Evolutionary conservation across 2,797 vertebrate genomes (phyloP).

Genomic region (Crocidura indochinensis): DNA sequence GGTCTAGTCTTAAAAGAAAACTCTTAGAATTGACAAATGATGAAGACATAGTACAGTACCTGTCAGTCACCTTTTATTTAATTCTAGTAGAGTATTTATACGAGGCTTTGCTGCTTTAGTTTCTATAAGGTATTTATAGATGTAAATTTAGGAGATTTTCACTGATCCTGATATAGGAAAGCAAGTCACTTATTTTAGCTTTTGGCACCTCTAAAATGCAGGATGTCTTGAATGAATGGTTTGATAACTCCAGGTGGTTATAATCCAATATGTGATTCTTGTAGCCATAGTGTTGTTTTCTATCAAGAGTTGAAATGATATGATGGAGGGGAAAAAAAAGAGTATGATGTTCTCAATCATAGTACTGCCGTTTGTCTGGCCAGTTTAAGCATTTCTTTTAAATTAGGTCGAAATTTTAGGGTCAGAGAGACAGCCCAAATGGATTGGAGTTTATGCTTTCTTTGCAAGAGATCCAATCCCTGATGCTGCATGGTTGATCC

Average conservation of each 20-base stretch:
- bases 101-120: conserved; percentile 55
- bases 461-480: no score
- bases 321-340: conserved; percentile 68
- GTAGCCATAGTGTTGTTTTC: conserved; percentile 84
- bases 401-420: conserved; percentile 40
- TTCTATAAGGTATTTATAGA: conserved; percentile 80
- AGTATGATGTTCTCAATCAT: conserved; percentile 24
- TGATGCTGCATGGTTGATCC: no score
- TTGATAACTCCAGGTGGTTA: conserved; percentile 81
- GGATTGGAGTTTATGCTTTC: no score
- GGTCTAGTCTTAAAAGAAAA: conserved; percentile 65
- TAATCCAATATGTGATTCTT: conserved; percentile 77
- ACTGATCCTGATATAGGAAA: conserved; percentile 58
- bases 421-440: background rate
- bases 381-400: conserved; percentile 26
- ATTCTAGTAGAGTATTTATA: conserved; percentile 70
- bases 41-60: conserved; percentile 70
- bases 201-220: conserved; percentile 81
- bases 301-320: conserved; percentile 77
- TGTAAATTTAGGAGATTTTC: conserved; percentile 78
- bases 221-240: conserved; percentile 72
- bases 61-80: no score
- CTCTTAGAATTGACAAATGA: conserved; percentile 77
- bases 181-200: conserved; percentile 79
- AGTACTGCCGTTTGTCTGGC: background rate